Evolutionary conservation across 2,888 invertebrate species (phyloP).

Genomic region (Terebella lapidaria): DNA sequence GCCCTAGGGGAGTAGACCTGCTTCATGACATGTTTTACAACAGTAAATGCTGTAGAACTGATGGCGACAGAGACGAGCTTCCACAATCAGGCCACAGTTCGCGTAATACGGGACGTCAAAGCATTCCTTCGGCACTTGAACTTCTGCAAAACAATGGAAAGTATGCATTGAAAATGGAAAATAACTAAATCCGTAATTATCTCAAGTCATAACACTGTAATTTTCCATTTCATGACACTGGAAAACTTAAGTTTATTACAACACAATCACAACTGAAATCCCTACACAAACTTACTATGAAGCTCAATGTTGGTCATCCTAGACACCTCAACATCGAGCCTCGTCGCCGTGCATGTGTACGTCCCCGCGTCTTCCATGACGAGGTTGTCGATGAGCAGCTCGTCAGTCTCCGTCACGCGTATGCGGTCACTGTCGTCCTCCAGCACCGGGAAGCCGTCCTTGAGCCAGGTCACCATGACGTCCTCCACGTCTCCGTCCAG

Average conservation of each 20-base stretch:
- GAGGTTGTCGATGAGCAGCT: conserved; percentile 33
- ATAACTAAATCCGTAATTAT: neutral
- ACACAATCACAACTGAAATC: neutral
- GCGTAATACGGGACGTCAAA: conserved; percentile 84
- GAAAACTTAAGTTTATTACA: neutral
- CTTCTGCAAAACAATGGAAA: conserved; percentile 57
- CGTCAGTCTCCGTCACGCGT: conserved; percentile 13
- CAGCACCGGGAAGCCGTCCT: conserved; percentile 28
- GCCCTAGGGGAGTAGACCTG: conserved; percentile 57
- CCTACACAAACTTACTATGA: neutral
- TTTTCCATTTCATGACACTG: neutral
- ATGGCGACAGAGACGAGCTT: conserved; percentile 77
- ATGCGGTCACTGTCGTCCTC: conserved; percentile 1
- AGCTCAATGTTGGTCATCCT: neutral
- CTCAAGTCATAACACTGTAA: too few species aligned
- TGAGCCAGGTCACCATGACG: conserved; percentile 33
- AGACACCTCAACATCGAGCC: neutral
- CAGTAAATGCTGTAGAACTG: conserved; percentile 76
- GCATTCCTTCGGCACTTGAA: conserved; percentile 73
- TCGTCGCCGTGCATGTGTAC: conserved; percentile 39
- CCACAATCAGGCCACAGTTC: conserved; percentile 81
- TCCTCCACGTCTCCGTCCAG: conserved; percentile 36
- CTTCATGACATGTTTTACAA: conserved; percentile 85
- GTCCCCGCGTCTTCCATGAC: conserved; percentile 37
- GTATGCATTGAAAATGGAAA: neutral